phyloP scores from a whole-genome alignment of 2,797 vertebrate species.

The Serranus cabrilla region DNA sequence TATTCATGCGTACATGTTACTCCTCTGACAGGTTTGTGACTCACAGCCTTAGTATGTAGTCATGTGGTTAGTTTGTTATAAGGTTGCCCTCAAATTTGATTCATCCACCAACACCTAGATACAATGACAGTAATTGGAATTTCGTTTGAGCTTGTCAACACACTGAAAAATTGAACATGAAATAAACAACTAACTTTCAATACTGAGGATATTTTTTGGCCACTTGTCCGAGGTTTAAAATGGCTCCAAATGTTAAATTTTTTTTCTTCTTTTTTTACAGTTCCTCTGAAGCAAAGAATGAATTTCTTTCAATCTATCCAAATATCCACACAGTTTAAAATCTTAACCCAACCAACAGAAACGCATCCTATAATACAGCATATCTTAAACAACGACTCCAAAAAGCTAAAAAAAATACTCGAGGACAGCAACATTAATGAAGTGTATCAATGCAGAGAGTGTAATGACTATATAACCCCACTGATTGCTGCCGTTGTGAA shows the following conservation, averaged over 20 bases:
- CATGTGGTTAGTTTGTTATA: too few species aligned
- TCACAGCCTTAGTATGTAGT: not conserved
- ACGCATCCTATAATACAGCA: constrained; percentile 57
- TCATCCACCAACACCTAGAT: too few species aligned
- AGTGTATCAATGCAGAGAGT: constrained; percentile 37
- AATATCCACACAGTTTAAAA: not conserved
- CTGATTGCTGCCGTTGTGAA: constrained; percentile 64
- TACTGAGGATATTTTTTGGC: not conserved
- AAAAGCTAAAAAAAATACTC: constrained; percentile 15
- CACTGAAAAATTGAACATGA: too few species aligned
- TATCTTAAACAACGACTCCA: constrained; percentile 8
- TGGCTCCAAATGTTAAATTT: not conserved
- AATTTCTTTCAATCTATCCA: not conserved
- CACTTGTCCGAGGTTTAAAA: not conserved
- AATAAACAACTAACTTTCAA: not conserved
- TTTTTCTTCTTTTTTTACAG: constrained; percentile 13
- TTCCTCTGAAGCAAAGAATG: not conserved
- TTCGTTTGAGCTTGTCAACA: not conserved
- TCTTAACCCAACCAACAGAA: fast-evolving
- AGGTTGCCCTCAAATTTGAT: too few species aligned
- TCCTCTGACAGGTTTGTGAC: not conserved
- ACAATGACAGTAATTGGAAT: not conserved
- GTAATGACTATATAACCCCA: constrained; percentile 49
- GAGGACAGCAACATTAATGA: constrained; percentile 28
- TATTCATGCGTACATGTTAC: not conserved